phyloP scores from a whole-genome alignment of 2,113 vertebrate genomes.

The Grallaria varia region DNA sequence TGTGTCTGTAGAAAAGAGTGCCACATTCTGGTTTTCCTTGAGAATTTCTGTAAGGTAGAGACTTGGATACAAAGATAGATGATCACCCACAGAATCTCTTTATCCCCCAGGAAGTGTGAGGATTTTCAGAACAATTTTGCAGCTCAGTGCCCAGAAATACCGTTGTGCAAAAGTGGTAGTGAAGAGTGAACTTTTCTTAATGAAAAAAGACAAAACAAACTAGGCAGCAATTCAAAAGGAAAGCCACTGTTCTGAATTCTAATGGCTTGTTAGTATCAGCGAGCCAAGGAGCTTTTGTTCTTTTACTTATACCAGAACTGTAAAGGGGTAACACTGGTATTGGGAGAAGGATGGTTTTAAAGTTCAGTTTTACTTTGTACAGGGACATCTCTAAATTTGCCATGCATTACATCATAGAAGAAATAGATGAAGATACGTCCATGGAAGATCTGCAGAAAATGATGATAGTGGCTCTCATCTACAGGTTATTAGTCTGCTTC shows the following conservation, averaged over 20 bases:
- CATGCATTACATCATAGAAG: constrained; percentile 95
- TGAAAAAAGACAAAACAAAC: neutral
- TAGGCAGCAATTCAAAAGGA: neutral
- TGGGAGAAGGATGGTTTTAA: neutral
- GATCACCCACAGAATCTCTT: neutral
- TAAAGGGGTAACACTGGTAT: neutral
- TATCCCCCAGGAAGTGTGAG: neutral
- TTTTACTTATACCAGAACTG: neutral
- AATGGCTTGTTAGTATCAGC: neutral
- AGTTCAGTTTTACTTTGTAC: constrained; percentile 39
- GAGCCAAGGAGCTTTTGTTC: neutral
- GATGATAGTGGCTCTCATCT: constrained; percentile 93
- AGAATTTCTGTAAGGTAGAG: neutral
- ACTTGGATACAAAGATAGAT: neutral
- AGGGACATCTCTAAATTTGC: constrained; percentile 95
- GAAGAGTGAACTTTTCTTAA: neutral
- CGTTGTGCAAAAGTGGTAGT: neutral
- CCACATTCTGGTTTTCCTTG: neutral
- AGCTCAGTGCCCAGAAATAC: neutral
- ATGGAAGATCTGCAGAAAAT: constrained; percentile 97
- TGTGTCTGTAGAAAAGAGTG: neutral
- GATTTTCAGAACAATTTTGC: neutral
- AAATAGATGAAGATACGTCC: constrained; percentile 95
- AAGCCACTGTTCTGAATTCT: neutral
- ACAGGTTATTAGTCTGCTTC: constrained; percentile 91